Evolutionary conservation across 2,113 vertebrate species (phyloP).

Genomic region (Onychostruthus taczanowskii): DNA sequence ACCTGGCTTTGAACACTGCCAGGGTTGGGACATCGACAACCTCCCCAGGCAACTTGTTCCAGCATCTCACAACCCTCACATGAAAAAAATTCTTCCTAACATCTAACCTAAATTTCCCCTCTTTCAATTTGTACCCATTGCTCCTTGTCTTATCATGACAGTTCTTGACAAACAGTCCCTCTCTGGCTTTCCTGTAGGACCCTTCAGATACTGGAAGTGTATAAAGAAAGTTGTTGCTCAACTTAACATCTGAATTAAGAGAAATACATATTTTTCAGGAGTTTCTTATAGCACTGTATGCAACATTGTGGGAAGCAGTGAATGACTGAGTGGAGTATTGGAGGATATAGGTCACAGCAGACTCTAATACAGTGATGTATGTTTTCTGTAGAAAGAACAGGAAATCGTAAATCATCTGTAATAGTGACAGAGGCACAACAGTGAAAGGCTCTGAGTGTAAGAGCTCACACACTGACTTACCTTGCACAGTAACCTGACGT

Average conservation of each 20-base stretch:
- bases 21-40: background rate
- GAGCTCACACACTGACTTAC: background rate
- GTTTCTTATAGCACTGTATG: background rate
- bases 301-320: background rate
- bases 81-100: background rate
- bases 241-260: background rate
- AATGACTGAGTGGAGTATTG: background rate
- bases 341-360: background rate
- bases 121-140: background rate
- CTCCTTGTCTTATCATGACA: background rate
- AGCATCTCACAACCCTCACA: background rate
- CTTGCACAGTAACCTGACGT: background rate
- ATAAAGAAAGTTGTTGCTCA: background rate
- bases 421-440: background rate
- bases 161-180: background rate
- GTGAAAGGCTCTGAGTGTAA: background rate
- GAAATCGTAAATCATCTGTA: background rate
- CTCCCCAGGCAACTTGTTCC: background rate
- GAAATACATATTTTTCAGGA: background rate
- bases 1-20: background rate
- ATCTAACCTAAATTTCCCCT: background rate
- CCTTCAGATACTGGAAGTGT: background rate
- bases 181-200: background rate
- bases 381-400: background rate
- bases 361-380: background rate